phyloP scores from a whole-genome alignment of 2,113 vertebrate genomes.

The Sinocyclocheilus grahami region DNA sequence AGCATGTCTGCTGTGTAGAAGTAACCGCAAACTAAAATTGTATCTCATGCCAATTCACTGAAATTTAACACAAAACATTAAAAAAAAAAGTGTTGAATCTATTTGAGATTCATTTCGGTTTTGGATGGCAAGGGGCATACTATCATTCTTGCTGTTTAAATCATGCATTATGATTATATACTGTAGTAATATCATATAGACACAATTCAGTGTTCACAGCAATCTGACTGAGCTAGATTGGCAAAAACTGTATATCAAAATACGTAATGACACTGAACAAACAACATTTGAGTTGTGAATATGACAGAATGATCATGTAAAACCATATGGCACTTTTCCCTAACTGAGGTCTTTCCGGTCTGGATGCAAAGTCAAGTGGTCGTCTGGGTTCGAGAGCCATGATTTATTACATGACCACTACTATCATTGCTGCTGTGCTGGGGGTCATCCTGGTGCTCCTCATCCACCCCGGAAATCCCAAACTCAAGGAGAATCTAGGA shows the following conservation, averaged over 20 bases:
- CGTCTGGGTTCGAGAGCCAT: constrained; percentile 96
- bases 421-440: constrained; percentile 91
- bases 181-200: too few species aligned
- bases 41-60: too few species aligned
- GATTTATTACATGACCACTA: constrained; percentile 97
- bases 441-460: constrained; percentile 95
- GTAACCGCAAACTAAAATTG: too few species aligned
- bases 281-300: not conserved
- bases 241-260: not conserved
- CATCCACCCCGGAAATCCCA: constrained; percentile 96
- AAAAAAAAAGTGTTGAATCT: too few species aligned
- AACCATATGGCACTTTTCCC: not conserved
- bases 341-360: constrained; percentile 85
- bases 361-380: constrained; percentile 97
- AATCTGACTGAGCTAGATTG: not conserved
- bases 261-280: not conserved
- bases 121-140: too few species aligned
- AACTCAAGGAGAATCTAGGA: constrained; percentile 92
- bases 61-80: too few species aligned
- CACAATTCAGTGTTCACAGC: too few species aligned
- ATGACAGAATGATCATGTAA: not conserved
- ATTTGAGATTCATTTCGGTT: too few species aligned
- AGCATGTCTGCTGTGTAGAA: too few species aligned
- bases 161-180: too few species aligned
- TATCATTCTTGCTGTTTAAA: too few species aligned